These are phyloP conservation scores for Globia sparganii DNA, from an alignment of 2,888 invertebrate genomes.

Conservation along the genomic window DNA sequence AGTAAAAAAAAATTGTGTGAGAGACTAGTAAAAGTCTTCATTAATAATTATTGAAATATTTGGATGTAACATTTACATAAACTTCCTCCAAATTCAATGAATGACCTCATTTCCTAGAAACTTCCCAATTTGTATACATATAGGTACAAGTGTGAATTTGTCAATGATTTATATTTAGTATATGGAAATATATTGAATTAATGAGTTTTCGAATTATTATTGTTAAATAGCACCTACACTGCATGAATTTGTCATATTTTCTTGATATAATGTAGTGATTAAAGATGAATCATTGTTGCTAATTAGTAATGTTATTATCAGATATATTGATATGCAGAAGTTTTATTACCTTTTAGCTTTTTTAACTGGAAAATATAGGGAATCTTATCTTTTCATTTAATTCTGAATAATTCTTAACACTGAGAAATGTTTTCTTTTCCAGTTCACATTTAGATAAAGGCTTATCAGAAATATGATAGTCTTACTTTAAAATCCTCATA, in stretches of 20 bases:
- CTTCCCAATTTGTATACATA: constrained; percentile 16
- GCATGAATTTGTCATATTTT: constrained; percentile 12
- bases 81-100: constrained; percentile 32
- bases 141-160: background rate
- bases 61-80: constrained; percentile 26
- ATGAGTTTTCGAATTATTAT: background rate
- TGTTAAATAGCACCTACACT: background rate
- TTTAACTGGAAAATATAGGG: constrained; percentile 2
- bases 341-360: constrained; percentile 5
- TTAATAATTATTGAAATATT: constrained; percentile 36
- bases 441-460: background rate
- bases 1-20: constrained; percentile 2
- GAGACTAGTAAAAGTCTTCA: constrained; percentile 19
- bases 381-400: constrained; percentile 22
- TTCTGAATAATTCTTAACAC: constrained; percentile 2
- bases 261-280: constrained; percentile 20
- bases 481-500: constrained; percentile 5
- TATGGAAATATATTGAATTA: background rate
- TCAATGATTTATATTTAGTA: background rate
- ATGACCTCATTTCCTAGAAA: constrained; percentile 48
- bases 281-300: constrained; percentile 37
- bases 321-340: constrained; percentile 20
- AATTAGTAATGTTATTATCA: constrained; percentile 38
- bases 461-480: constrained; percentile 1
- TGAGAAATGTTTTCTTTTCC: background rate